phyloP scores from a whole-genome alignment of 2,797 vertebrate species.

The Syncerus caffer region DNA sequence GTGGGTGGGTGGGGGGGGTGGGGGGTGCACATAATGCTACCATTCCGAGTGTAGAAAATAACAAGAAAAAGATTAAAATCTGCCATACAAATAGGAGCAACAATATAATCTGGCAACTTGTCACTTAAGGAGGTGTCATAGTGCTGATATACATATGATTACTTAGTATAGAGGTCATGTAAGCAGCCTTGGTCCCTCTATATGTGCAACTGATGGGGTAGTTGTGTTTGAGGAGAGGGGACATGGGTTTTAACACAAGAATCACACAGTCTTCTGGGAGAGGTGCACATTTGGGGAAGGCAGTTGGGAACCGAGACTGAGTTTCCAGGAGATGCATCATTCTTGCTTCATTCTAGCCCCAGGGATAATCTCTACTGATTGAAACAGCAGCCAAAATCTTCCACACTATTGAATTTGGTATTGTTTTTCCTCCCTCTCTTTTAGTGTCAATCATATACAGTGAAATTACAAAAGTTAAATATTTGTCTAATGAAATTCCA shows the following conservation, averaged over 20 bases:
- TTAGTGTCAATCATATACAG: neutral
- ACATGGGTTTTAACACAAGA: neutral
- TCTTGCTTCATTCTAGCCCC: neutral
- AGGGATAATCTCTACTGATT: neutral
- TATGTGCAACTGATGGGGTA: too few species aligned
- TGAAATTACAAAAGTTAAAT: neutral
- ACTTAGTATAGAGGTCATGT: neutral
- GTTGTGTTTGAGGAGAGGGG: neutral
- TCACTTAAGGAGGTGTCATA: neutral
- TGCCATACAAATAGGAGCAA: neutral
- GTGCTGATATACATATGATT: neutral
- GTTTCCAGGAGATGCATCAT: neutral
- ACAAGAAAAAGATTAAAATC: neutral
- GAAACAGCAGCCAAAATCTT: neutral
- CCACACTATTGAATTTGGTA: neutral
- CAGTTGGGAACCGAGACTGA: neutral
- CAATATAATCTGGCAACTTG: neutral
- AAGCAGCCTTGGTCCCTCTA: neutral
- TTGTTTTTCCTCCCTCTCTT: neutral
- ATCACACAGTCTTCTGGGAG: neutral
- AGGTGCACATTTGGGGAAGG: neutral
- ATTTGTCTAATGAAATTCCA: neutral
- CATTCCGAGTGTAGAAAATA: neutral
- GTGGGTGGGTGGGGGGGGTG: rapidly evolving
- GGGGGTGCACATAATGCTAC: neutral